Base-by-base conservation (phyloP, 2,888 invertebrate genomes). In the Metallyticus violacea region DNA sequence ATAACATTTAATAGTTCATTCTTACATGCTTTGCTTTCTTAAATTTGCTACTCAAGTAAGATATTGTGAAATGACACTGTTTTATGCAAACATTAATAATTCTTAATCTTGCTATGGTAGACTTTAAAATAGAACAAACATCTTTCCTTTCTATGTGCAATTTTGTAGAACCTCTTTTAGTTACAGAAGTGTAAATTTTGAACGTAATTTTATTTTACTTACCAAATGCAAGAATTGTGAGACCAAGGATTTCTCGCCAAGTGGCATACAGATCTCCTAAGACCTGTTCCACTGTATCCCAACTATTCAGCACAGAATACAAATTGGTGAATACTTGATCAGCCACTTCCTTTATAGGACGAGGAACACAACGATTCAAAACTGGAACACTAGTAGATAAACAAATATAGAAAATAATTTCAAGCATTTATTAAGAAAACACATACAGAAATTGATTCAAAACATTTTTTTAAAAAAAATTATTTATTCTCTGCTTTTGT, bases 251-350 rank as follows among this genome's bases (percentile, higher is more conserved):
- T 91, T 97, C 95, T 90, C 94, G 95, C 97, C 98, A 98, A 77
- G 97, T 96, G 88, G 95, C 95, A 91, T 97, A 97, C 7, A 99
- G 93, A 92, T 99, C 98, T 84, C 96, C 95, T 76, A 98, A 92
- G 91, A 98, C 95, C 92, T 98, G 97, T 91, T 98, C 97, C 89
- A 97, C 94, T 62, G 96, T 94, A 91, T 97, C 97, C 96, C 97
- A 97, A 89, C 96, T 96, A 91, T 98, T 98, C 80, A 98, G 93
- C 89, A 97, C 93, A 6, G 95, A 95, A 92, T 97, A 97, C 89
- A 98, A 94, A 91, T 96, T 95, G 83, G 93, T 93, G 87, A 95
- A 93, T 29, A 96, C 93, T 89, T 94, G 93, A 77, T 93, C 92
- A 0, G 95, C 93, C 9, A 95, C 92, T 86, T 96, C 95, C 89